Percentiles rank a stretch among this genome's conserved stretches.
These are phyloP conservation scores for Phallusia fumigata DNA, from an alignment of 23 tunicate species.

Conservation along the genomic window DNA sequence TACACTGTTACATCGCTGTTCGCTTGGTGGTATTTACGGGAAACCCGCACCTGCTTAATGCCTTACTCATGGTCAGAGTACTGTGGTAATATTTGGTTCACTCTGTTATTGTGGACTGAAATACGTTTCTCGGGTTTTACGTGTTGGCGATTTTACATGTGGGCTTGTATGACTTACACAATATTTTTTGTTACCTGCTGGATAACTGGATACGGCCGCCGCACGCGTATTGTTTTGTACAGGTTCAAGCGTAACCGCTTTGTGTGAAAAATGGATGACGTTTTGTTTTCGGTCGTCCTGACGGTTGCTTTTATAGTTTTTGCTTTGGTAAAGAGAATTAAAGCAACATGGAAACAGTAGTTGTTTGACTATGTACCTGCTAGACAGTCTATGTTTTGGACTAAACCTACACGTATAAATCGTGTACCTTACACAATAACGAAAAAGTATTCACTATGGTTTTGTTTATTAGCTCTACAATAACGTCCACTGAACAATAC, in stretches of 20 bases:
- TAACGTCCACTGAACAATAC: too few species aligned
- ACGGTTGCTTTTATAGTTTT: too few species aligned
- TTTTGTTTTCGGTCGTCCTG: too few species aligned
- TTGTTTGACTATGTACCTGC: too few species aligned
- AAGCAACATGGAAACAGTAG: too few species aligned
- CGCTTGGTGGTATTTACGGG: conserved; percentile 42
- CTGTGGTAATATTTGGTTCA: background rate
- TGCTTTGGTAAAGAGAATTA: too few species aligned
- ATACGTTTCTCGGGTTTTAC: background rate
- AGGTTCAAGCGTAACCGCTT: background rate
- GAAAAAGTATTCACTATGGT: too few species aligned
- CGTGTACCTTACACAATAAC: too few species aligned
- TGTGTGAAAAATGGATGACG: too few species aligned
- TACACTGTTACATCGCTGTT: conserved; percentile 1
- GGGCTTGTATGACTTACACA: background rate
- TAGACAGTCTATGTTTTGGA: too few species aligned
- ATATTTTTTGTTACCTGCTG: background rate
- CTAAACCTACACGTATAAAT: too few species aligned
- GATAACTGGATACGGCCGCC: background rate
- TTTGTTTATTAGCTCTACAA: too few species aligned
- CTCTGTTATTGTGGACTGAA: background rate
- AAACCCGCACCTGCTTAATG: conserved; percentile 23
- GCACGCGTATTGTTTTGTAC: background rate
- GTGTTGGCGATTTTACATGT: background rate
- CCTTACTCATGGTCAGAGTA: background rate